A percentile compares a stretch with the other conserved stretches of the same genome.
phyloP scores from a whole-genome alignment of 2,888 invertebrate species.

The Clivina fossor region DNA sequence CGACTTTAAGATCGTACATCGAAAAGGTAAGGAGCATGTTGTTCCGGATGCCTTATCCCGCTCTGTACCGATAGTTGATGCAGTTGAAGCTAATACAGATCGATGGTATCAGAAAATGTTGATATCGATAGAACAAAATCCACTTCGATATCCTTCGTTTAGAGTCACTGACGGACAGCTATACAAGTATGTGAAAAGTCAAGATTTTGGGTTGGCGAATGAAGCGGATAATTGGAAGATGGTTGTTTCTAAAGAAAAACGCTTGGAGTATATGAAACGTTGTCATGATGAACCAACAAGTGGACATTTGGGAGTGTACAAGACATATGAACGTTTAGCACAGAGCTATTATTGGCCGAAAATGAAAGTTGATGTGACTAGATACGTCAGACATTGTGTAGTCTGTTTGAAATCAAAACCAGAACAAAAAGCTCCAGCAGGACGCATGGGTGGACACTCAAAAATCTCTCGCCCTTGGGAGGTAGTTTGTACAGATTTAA shows the following conservation, averaged over 20 bases:
- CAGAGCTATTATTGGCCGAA: slow-evolving; percentile 43
- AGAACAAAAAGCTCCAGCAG: slow-evolving; percentile 35
- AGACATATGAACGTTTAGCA: slow-evolving; percentile 37
- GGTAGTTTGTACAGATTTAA: slow-evolving; percentile 34
- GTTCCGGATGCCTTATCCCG: slow-evolving; percentile 46
- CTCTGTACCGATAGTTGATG: slow-evolving; percentile 11
- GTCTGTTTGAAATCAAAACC: slow-evolving; percentile 40
- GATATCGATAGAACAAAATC: slow-evolving; percentile 7
- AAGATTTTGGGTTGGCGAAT: slow-evolving; percentile 10
- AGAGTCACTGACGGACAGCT: slow-evolving; percentile 14
- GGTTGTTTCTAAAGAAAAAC: slow-evolving; percentile 34
- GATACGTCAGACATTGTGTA: slow-evolving; percentile 39
- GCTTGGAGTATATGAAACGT: slow-evolving; percentile 30
- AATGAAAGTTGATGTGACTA: slow-evolving; percentile 38
- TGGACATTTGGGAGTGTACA: slow-evolving; percentile 42
- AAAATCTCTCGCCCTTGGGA: slow-evolving; percentile 35
- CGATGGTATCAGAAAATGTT: slow-evolving; percentile 26
- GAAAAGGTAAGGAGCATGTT: slow-evolving; percentile 40
- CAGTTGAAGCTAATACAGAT: neutral
- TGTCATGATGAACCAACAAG: slow-evolving; percentile 41
- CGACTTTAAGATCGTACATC: slow-evolving; percentile 43
- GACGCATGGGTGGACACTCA: slow-evolving; percentile 39
- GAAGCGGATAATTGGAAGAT: slow-evolving; percentile 37
- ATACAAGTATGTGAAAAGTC: slow-evolving; percentile 25
- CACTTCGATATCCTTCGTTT: slow-evolving; percentile 32